Base-by-base conservation (phyloP, 2,888 invertebrate species). In the Drosophila yooni region DNA sequence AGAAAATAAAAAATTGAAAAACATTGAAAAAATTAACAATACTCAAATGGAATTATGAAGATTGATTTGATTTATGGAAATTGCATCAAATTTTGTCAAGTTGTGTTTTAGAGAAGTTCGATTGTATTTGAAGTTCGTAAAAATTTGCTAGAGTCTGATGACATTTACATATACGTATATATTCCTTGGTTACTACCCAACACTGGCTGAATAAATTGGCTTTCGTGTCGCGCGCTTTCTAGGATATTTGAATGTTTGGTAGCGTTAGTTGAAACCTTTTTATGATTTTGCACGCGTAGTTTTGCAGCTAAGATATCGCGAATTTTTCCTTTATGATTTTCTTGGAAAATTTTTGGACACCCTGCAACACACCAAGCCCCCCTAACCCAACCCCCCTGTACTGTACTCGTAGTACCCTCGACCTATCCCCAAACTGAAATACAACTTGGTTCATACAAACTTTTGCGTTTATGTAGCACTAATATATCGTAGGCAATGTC, bases 401-500 rank as follows among this genome's bases (percentile, higher is more conserved):
- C 72, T 38, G 25, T 46, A 59, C 52, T 53, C 36, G 46, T 79
- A 76, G 59, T 15, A 33, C 34, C 51, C 60, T 61, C 31, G 36
- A 38, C 64, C 57, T 50, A 46, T 33, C 31, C 34, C 70, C 59
- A 51, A 43, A 46, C 11, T 48, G 53, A 60, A 38, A 40, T 58
- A 59, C 50, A 83, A 88, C 89, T 91, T 91, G 91, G 91, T 91
- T 91, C 91, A 91, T 91, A 91, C 81, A 91, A 91, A 91, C 86
- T 91, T 91, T 91, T 91, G 64, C 91, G 91, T 91, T 91, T 92
- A 92, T 91, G 76, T 88, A 89, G 91, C 91, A 91, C 91, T 79
- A 76, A 79, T 89, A 78, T 84, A 80, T 81, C 83, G 68, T 74
- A 86, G 88, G 88, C 88, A 50, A 43, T 51, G 65, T 70, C 68